Evolutionary conservation across 23 tunicate genomes (phyloP).

Genomic region (Ciona savignyi): DNA sequence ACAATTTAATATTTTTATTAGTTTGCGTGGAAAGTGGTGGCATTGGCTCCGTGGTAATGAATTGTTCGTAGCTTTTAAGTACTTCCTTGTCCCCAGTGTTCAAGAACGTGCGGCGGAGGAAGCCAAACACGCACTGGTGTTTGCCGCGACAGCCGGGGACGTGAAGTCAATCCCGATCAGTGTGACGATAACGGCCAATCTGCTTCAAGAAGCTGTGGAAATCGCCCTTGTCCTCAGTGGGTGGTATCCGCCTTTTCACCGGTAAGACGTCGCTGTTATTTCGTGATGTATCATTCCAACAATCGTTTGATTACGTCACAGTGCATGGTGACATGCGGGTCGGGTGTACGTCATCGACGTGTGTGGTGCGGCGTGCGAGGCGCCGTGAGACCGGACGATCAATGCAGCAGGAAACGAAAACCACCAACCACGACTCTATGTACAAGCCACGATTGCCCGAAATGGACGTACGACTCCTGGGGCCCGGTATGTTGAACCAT

Average conservation of each 20-base stretch:
- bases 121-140: constrained; percentile 33
- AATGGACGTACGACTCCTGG: constrained; percentile 66
- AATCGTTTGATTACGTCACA: constrained; percentile 9
- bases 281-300: background rate
- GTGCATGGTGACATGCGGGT: constrained; percentile 72
- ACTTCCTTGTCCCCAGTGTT: constrained; percentile 57
- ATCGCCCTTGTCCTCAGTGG: constrained; percentile 65
- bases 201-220: constrained; percentile 30
- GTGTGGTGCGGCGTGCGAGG: constrained; percentile 63
- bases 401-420: constrained; percentile 23
- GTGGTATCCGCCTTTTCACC: constrained; percentile 30
- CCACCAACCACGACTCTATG: constrained; percentile 34
- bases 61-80: too few relatives aligned
- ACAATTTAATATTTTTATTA: too few relatives aligned
- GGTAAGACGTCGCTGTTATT: constrained; percentile 10
- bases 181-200: constrained; percentile 23
- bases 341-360: constrained; percentile 38
- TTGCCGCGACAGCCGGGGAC: constrained; percentile 47
- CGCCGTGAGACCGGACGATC: constrained; percentile 10
- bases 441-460: constrained; percentile 30
- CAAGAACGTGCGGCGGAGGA: constrained; percentile 66
- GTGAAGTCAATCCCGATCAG: constrained; percentile 5
- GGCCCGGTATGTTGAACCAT: constrained; percentile 40
- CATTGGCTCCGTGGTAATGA: too few relatives aligned
- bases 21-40: too few relatives aligned